Evolutionary conservation across 2,113 vertebrate genomes (phyloP).

Genomic region (Sturnus vulgaris): DNA sequence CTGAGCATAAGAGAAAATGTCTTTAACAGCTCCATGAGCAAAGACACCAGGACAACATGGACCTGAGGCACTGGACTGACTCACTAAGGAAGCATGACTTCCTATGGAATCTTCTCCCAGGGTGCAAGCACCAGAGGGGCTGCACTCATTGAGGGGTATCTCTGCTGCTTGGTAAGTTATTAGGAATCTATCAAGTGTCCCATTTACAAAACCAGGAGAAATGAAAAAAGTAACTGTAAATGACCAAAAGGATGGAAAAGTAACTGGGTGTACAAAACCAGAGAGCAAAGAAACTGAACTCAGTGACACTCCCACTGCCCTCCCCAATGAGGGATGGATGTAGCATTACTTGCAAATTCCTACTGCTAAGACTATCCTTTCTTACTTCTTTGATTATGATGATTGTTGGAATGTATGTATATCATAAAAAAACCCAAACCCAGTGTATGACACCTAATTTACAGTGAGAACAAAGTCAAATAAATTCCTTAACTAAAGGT

Average conservation of each 20-base stretch:
- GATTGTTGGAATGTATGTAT: not conserved
- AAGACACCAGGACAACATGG: rapidly evolving
- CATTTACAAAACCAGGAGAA: not conserved
- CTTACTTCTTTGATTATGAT: not conserved
- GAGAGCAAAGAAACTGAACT: not conserved
- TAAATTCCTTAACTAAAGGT: not conserved
- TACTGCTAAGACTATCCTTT: not conserved
- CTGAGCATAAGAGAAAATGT: not conserved
- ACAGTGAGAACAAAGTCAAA: not conserved
- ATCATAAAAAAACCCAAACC: rapidly evolving
- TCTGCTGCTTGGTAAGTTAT: not conserved
- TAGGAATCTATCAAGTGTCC: not conserved
- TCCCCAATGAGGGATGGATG: not conserved
- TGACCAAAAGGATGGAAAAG: not conserved
- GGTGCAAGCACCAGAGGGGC: rapidly evolving
- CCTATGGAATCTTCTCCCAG: not conserved
- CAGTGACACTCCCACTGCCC: not conserved
- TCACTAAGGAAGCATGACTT: not conserved
- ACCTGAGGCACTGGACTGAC: not conserved
- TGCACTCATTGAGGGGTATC: rapidly evolving
- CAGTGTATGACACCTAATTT: not conserved
- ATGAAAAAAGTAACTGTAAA: not conserved
- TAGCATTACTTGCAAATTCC: not conserved
- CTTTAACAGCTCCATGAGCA: not conserved
- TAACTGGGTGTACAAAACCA: not conserved